Evolutionary conservation across 2,888 invertebrate species (phyloP).

Genomic region (Lydus trimaculatus): DNA sequence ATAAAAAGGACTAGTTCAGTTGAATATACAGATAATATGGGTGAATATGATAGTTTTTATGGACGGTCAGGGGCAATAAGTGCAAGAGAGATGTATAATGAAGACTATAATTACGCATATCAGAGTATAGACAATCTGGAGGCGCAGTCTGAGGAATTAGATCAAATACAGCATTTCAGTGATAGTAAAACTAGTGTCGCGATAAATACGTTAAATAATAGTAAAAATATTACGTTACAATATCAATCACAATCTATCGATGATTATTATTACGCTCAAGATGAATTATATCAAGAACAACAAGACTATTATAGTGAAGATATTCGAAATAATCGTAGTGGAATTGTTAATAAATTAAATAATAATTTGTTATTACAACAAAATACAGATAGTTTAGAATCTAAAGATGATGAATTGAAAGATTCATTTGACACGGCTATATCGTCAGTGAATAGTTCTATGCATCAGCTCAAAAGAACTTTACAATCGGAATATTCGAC

Average conservation of each 20-base stretch:
- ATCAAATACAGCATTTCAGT: slow-evolving; percentile 16
- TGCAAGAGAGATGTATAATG: slow-evolving; percentile 65
- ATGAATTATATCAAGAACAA: slow-evolving; percentile 35
- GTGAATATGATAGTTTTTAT: slow-evolving; percentile 54
- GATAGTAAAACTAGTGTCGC: slow-evolving; percentile 28
- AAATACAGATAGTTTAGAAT: slow-evolving; percentile 65
- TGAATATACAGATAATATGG: slow-evolving; percentile 53
- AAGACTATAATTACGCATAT: slow-evolving; percentile 76
- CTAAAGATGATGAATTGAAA: slow-evolving; percentile 64
- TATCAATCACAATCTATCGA: slow-evolving; percentile 42
- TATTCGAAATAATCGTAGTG: slow-evolving; percentile 28
- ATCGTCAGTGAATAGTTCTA: slow-evolving; percentile 60
- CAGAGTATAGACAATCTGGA: slow-evolving; percentile 71
- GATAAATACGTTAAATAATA: slow-evolving; percentile 30
- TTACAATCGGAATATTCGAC: slow-evolving; percentile 40
- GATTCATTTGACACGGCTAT: slow-evolving; percentile 66
- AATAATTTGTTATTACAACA: slow-evolving; percentile 53
- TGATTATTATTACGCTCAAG: slow-evolving; percentile 51
- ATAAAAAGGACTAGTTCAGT: slow-evolving; percentile 59
- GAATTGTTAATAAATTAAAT: slow-evolving; percentile 1
- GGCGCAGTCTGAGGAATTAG: slow-evolving; percentile 44
- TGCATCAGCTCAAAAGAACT: slow-evolving; percentile 54
- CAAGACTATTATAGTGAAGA: slow-evolving; percentile 39
- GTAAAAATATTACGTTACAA: slow-evolving; percentile 28
- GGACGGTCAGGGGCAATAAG: slow-evolving; percentile 56